These are phyloP conservation scores for Drosophila bipectinata DNA, from an alignment of 1,140 invertebrate species.

Conservation along the genomic window DNA sequence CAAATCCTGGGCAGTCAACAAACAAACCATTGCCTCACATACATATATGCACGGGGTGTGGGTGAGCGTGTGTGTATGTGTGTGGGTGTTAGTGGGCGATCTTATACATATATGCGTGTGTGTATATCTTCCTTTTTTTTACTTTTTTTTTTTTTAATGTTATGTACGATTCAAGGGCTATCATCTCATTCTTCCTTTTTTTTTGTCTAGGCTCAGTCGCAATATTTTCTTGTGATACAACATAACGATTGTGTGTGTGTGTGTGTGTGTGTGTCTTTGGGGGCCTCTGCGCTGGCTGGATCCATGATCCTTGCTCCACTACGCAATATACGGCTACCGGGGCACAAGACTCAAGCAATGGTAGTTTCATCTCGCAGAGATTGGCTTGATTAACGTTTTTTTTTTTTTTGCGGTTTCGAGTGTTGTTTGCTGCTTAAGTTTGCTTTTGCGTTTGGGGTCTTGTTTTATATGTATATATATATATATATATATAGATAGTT, in stretches of 20 bases:
- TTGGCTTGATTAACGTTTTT: slow-evolving; percentile 10
- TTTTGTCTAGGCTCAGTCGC: slow-evolving; percentile 62
- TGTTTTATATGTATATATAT: slow-evolving; percentile 33
- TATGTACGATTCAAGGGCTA: slow-evolving; percentile 48
- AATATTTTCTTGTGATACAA: slow-evolving; percentile 36
- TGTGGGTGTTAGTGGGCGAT: slow-evolving; percentile 27
- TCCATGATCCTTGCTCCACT: background rate
- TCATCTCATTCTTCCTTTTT: background rate
- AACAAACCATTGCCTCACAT: slow-evolving; percentile 26
- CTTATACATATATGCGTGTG: slow-evolving; percentile 39
- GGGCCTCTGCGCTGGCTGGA: slow-evolving; percentile 15
- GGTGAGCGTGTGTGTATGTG: slow-evolving; percentile 15
- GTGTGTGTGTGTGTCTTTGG: slow-evolving; percentile 10
- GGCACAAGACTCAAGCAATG: slow-evolving; percentile 19
- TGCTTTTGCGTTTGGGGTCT: slow-evolving; percentile 14
- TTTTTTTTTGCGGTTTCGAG: slow-evolving; percentile 5
- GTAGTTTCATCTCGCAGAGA: slow-evolving; percentile 2
- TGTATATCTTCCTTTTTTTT: slow-evolving; percentile 12
- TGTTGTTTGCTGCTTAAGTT: slow-evolving; percentile 26
- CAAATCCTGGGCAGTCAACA: slow-evolving; percentile 27
- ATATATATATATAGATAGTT: slow-evolving; percentile 32
- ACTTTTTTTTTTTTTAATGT: slow-evolving; percentile 15
- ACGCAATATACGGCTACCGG: background rate
- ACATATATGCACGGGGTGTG: slow-evolving; percentile 8
- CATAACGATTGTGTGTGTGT: background rate